Evolutionary conservation across 2,113 vertebrate genomes (phyloP), one percentile per base, ranked within the genome.

Genomic region (Eonycteris spelaea): DNA sequence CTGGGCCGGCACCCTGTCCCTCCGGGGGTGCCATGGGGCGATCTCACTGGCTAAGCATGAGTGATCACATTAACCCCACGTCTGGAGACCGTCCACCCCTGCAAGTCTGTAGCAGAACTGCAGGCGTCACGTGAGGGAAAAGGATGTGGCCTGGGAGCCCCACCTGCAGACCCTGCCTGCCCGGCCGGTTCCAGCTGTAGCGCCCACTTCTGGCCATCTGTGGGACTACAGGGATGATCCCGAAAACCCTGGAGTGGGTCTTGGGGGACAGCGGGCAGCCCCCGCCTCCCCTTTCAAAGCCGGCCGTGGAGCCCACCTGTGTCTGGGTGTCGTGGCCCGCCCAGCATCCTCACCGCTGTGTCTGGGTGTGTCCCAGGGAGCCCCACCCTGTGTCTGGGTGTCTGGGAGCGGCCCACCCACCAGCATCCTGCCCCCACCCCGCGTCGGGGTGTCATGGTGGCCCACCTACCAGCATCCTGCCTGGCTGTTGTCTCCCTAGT

Each of bases 401-500:
- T 48, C 48, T 48, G 48, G 3, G 48, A 15, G 48, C 14, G 48
- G 48, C 48, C 48, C 12, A 48, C 48, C 48, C 13, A 14, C 48
- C 45, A 48, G 12, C 2, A 13, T 13, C 45, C 45, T 13, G 1
- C 40, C 40, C 4, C 40, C 40, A 43, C 40, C 40, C 40, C 40
- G 33, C 28, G 28, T 11, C 21, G 18, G 91, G 53, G 53, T 21
- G 53, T 21, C 67, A 26, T 9, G 1, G 35, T 7, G 28, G 1
- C 21, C 33, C 2, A 3, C 7, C 3, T 19, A 28, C 61, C 12
- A 7, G 16, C 65, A 0, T 5, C 33, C 88, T 14, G 48, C n/a
- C 82, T 48, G n/a, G 2, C 77, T 33, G 35, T 45, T 74, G 10
- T 95, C 67, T 90, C 95, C 24, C 1, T 91, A 99, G 99, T 99